These are phyloP conservation scores for Carterocephalus palaemon DNA, from an alignment of 2,888 invertebrate genomes.

Conservation along the genomic window DNA sequence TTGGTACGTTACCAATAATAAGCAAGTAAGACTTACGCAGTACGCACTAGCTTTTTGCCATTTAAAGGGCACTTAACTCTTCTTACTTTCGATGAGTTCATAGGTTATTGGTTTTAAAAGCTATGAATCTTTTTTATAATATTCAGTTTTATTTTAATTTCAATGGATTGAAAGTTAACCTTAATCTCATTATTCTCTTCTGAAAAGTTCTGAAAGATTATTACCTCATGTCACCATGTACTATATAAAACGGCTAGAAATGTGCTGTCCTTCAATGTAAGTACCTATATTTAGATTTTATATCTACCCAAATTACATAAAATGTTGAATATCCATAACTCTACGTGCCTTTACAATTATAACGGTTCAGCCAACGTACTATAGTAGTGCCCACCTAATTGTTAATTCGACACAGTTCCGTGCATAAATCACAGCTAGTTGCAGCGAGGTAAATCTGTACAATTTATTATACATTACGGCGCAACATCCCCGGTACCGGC, in stretches of 20 bases:
- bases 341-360: conserved; percentile 29
- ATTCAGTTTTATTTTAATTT: too few species aligned
- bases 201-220: too few species aligned
- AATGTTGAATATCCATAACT: conserved; percentile 28
- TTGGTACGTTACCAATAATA: too few species aligned
- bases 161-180: too few species aligned
- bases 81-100: too few species aligned
- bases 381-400: conserved; percentile 56
- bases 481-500: conserved; percentile 39
- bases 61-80: conserved; percentile 21
- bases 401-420: conserved; percentile 68
- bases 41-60: conserved; percentile 11
- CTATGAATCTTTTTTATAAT: too few species aligned
- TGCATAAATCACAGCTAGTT: conserved; percentile 68
- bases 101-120: conserved; percentile 6
- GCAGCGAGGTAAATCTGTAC: conserved; percentile 55
- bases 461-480: conserved; percentile 60
- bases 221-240: too few species aligned
- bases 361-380: conserved; percentile 50
- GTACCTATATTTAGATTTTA: too few species aligned
- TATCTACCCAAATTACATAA: conserved; percentile 30
- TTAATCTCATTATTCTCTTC: too few species aligned
- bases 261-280: conserved; percentile 1
- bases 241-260: conserved; percentile 1
- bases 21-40: not conserved